These are phyloP conservation scores for Scleropages formosus DNA, from an alignment of 2,797 vertebrate genomes.

Conservation along the genomic window DNA sequence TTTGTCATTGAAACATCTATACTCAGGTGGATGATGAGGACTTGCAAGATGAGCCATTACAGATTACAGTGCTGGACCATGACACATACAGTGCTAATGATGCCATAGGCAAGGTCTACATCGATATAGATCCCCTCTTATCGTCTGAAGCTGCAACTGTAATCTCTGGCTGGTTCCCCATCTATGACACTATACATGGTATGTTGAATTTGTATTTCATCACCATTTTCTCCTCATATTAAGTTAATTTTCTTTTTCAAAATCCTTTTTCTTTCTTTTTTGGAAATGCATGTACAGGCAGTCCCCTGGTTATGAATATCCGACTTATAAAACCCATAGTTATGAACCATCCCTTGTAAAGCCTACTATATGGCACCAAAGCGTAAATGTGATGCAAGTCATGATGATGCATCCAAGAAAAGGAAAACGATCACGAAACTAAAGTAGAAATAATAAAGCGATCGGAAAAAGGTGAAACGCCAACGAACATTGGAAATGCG, in stretches of 20 bases:
- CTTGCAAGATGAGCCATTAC: constrained; percentile 93
- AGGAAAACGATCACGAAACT: too few relatives aligned
- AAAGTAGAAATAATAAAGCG: too few relatives aligned
- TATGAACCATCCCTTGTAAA: too few relatives aligned
- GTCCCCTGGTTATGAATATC: too few relatives aligned
- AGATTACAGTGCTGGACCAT: constrained; percentile 96
- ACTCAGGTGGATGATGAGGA: constrained; percentile 95
- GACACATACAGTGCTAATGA: constrained; percentile 98
- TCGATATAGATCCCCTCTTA: constrained; percentile 94
- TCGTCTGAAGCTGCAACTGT: constrained; percentile 92
- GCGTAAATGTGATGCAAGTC: too few relatives aligned
- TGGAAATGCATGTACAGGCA: background rate
- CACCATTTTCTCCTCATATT: too few relatives aligned
- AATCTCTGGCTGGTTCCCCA: constrained; percentile 98
- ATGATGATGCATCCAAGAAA: too few relatives aligned
- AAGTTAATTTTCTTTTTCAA: background rate
- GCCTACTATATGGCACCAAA: too few relatives aligned
- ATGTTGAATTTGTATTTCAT: constrained; percentile 15
- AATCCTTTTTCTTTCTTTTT: background rate
- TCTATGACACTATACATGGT: constrained; percentile 98
- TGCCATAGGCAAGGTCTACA: constrained; percentile 98
- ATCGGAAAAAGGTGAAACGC: too few relatives aligned
- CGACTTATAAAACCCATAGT: too few relatives aligned
- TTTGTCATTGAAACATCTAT: constrained; percentile 16
- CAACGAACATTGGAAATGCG: too few relatives aligned